Conservation (phyloP, 2,113 vertebrate genomes). For the Phainopepla nitens region DNA sequence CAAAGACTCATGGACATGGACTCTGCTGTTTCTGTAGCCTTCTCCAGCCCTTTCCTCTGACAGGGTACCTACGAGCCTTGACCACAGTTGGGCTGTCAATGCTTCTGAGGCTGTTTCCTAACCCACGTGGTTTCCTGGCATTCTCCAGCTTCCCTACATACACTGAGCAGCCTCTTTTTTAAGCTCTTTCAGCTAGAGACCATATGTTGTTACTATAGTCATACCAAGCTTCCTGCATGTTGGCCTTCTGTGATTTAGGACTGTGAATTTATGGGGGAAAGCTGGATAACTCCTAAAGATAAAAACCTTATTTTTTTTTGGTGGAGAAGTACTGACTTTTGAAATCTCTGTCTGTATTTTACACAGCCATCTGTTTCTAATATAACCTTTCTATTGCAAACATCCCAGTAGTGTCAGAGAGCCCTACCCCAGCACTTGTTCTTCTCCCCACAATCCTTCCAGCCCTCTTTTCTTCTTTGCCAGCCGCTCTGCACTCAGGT, state of each 20-base stretch:
- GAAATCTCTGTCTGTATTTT: not conserved
- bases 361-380: not conserved
- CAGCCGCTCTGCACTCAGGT: not conserved
- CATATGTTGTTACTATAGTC: constrained; percentile 10
- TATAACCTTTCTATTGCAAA: not conserved
- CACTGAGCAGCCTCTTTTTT: constrained; percentile 5
- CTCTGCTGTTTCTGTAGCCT: accelerated
- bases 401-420: not conserved
- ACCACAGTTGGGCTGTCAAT: not conserved
- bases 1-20: accelerated
- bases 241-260: constrained; percentile 2
- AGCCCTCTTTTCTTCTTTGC: not conserved
- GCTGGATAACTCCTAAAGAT: not conserved
- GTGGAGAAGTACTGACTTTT: not conserved
- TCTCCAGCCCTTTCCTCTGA: not conserved
- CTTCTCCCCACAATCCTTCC: not conserved
- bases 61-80: accelerated
- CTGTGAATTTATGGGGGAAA: constrained; percentile 32
- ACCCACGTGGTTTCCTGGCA: not conserved
- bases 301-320: not conserved
- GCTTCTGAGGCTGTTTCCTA: not conserved
- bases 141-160: not conserved
- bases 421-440: not conserved
- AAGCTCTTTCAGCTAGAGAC: not conserved
- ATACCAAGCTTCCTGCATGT: not conserved